Percentiles rank a stretch among this genome's conserved stretches.
These are phyloP conservation scores for Rallus limicola DNA, from an alignment of 2,113 vertebrate species.

Conservation along the genomic window DNA sequence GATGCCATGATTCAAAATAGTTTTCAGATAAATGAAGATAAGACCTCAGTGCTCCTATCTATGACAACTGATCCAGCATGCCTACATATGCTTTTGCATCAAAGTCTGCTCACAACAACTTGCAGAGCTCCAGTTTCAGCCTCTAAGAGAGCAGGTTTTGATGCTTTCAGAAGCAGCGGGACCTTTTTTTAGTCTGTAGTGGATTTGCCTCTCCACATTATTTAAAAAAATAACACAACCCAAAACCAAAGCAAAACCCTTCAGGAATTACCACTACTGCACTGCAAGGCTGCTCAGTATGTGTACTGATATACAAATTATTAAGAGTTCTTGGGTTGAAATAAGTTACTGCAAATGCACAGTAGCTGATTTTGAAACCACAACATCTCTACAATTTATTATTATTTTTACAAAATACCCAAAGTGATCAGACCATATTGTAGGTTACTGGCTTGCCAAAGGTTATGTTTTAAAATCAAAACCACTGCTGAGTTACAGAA, in stretches of 20 bases:
- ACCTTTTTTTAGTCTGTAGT: background rate
- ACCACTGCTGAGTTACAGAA: slow-evolving; percentile 70
- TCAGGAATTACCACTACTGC: background rate
- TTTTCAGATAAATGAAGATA: background rate
- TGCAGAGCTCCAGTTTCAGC: background rate
- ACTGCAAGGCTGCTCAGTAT: background rate
- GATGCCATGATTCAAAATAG: background rate
- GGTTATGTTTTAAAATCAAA: slow-evolving; percentile 62
- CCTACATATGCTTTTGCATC: background rate
- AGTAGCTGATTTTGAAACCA: slow-evolving; percentile 68
- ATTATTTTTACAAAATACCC: slow-evolving; percentile 74
- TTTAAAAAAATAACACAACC: background rate
- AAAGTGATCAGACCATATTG: slow-evolving; percentile 68
- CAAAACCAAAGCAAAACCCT: background rate
- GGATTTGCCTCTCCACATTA: background rate
- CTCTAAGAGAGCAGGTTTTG: background rate
- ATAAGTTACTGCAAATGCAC: slow-evolving; percentile 69
- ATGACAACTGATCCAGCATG: background rate
- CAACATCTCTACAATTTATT: slow-evolving; percentile 73
- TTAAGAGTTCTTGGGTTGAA: slow-evolving; percentile 29
- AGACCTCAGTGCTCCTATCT: background rate
- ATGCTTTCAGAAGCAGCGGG: slow-evolving; percentile 4
- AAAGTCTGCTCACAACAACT: background rate
- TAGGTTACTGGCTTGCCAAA: slow-evolving; percentile 63
- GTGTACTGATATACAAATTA: background rate